phyloP scores from a whole-genome alignment of 2,113 vertebrate genomes.

The Laticauda colubrina region DNA sequence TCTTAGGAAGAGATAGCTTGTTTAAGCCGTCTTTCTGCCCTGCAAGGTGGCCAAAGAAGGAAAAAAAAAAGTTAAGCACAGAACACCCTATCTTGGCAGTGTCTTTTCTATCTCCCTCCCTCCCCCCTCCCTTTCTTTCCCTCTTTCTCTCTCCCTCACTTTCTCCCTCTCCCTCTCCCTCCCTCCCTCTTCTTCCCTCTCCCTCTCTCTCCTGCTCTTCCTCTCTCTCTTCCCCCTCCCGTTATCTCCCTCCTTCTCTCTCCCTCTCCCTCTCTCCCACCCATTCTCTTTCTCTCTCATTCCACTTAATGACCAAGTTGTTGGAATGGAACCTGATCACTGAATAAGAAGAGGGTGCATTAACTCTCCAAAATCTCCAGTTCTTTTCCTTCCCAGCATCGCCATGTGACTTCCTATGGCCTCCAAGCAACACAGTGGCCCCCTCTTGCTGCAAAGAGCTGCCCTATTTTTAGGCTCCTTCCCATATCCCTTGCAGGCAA shows the following conservation, averaged over 20 bases:
- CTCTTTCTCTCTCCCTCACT: no score
- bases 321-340: neutral
- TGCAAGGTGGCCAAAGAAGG: no score
- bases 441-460: neutral
- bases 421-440: neutral
- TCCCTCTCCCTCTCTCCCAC: no score
- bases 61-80: neutral
- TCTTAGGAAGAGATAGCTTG: no score
- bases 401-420: neutral
- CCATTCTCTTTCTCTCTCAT: neutral
- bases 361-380: neutral
- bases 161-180: no score
- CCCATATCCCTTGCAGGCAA: neutral
- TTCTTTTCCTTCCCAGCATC: neutral
- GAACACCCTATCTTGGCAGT: neutral
- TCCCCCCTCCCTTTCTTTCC: no score
- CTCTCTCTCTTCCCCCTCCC: no score
- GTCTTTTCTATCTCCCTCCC: no score
- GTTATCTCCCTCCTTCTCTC: no score
- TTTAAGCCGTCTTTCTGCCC: no score
- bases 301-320: neutral
- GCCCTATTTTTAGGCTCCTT: neutral
- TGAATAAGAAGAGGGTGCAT: neutral
- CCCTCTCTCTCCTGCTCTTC: no score
- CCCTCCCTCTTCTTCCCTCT: no score